Evolutionary conservation across 2,113 vertebrate genomes (phyloP).

Genomic region (Coturnix japonica): DNA sequence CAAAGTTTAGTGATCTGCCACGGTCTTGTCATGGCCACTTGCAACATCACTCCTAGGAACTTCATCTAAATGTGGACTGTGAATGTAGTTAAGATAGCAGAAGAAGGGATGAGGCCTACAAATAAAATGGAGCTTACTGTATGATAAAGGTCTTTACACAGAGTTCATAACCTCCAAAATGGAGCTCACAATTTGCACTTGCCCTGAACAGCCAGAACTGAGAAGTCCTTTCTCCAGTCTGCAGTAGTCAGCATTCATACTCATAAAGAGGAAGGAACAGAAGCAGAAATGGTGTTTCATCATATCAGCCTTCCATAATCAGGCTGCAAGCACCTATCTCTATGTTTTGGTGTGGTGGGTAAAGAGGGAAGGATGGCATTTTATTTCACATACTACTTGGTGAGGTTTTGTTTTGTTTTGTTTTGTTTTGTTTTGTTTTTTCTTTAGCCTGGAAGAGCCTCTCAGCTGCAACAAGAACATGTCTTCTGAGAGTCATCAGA

Average conservation of each 20-base stretch:
- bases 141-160: background rate
- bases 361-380: background rate
- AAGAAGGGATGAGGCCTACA: background rate
- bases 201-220: background rate
- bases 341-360: background rate
- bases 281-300: background rate
- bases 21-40: background rate
- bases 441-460: background rate
- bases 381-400: accelerated
- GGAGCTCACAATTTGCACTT: background rate
- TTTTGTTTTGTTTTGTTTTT: background rate
- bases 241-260: background rate
- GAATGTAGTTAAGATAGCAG: constrained; percentile 13
- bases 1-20: background rate
- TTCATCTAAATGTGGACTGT: background rate
- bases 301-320: accelerated
- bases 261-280: accelerated
- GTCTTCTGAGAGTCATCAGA: background rate
- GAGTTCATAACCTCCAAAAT: background rate
- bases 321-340: accelerated
- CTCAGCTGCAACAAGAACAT: background rate
- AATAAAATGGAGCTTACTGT: background rate
- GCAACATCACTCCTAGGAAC: constrained; percentile 1
- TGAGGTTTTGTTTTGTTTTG: background rate
- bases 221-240: background rate